Evolutionary conservation across 2,888 invertebrate genomes (phyloP).

Genomic region (Dermolepida albohirtum): DNA sequence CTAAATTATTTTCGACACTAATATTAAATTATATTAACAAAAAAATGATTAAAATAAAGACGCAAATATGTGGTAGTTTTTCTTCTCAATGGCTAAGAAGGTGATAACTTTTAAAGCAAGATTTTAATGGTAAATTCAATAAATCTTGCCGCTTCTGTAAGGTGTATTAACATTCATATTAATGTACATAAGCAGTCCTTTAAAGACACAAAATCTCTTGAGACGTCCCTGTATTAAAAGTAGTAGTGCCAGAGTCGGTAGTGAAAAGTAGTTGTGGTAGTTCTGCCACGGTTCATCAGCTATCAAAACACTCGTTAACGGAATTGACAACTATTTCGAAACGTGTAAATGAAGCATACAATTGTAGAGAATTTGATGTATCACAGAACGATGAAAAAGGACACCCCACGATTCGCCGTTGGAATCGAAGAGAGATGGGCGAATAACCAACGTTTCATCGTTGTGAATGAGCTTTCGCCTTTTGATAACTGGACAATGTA

Average conservation of each 20-base stretch:
- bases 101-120: too few relatives aligned
- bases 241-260: slow-evolving; percentile 26
- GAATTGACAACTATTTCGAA: slow-evolving; percentile 48
- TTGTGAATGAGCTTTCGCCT: slow-evolving; percentile 38
- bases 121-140: too few relatives aligned
- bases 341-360: slow-evolving; percentile 40
- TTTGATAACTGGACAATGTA: slow-evolving; percentile 56
- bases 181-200: too few relatives aligned
- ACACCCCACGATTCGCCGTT: background rate
- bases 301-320: slow-evolving; percentile 51
- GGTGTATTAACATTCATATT: too few relatives aligned
- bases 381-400: slow-evolving; percentile 3
- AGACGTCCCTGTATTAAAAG: background rate
- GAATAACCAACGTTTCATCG: slow-evolving; percentile 2
- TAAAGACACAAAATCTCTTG: background rate
- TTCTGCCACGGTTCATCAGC: slow-evolving; percentile 47
- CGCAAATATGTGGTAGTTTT: too few relatives aligned
- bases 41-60: too few relatives aligned
- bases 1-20: too few relatives aligned
- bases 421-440: background rate
- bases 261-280: slow-evolving; percentile 15
- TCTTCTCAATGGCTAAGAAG: too few relatives aligned
- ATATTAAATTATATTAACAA: too few relatives aligned
- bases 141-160: too few relatives aligned
- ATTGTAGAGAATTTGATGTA: slow-evolving; percentile 21